Conservation (phyloP, 2,113 vertebrate species). For the Paraplagusia blochii region DNA sequence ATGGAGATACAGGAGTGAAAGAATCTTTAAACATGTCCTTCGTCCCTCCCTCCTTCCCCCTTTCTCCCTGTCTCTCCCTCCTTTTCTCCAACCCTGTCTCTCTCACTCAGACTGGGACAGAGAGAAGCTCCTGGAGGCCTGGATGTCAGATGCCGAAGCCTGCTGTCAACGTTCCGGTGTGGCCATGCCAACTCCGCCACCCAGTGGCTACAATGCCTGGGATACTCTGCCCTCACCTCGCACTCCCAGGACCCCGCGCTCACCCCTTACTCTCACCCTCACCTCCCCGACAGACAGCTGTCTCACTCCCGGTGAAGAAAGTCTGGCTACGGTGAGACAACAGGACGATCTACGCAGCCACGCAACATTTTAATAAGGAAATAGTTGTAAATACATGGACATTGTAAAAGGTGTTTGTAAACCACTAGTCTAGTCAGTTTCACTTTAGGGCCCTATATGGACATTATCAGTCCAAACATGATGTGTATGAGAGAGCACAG, state of each 20-base stretch:
- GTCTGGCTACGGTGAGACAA: slow-evolving; percentile 59
- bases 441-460: too few relatives aligned
- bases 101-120: slow-evolving; percentile 63
- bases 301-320: slow-evolving; percentile 68
- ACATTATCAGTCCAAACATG: too few relatives aligned
- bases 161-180: slow-evolving; percentile 73
- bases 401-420: too few relatives aligned
- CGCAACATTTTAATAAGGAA: too few relatives aligned
- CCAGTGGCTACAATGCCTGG: slow-evolving; percentile 72
- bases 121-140: slow-evolving; percentile 71
- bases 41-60: not conserved
- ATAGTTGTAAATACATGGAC: too few relatives aligned
- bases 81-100: not conserved
- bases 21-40: not conserved
- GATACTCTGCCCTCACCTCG: slow-evolving; percentile 71
- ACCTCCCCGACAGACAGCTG: slow-evolving; percentile 73
- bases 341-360: too few relatives aligned
- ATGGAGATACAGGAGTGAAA: not conserved
- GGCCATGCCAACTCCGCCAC: slow-evolving; percentile 69
- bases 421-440: too few relatives aligned
- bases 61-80: not conserved
- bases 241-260: slow-evolving; percentile 68
- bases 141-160: slow-evolving; percentile 69
- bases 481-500: too few relatives aligned
- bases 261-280: slow-evolving; percentile 69